phyloP scores from a whole-genome alignment of 2,113 vertebrate genomes.

The Salvelinus sp. region DNA sequence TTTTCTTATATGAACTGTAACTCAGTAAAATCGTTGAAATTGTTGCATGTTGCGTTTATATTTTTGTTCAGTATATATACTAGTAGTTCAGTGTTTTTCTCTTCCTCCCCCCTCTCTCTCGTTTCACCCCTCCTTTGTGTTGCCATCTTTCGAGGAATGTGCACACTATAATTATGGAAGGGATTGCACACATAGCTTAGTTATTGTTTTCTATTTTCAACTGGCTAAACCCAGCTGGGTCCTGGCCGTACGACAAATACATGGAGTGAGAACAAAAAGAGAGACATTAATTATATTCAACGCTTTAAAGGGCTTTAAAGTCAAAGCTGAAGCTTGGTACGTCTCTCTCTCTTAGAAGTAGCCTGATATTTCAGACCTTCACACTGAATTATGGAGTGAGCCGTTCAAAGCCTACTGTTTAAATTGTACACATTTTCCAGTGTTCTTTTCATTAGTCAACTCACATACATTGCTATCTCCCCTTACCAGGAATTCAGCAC shows the following conservation, averaged over 20 bases:
- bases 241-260: slow-evolving; percentile 24
- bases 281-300: slow-evolving; percentile 13
- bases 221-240: slow-evolving; percentile 35
- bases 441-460: slow-evolving; percentile 59
- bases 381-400: slow-evolving; percentile 31
- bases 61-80: no score
- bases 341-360: slow-evolving; percentile 8
- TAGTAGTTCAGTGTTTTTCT: no score
- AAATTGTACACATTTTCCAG: slow-evolving; percentile 49
- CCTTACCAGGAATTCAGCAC: slow-evolving; percentile 58
- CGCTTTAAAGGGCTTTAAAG: slow-evolving; percentile 17
- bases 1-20: no score
- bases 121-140: slow-evolving; percentile 27
- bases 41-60: no score
- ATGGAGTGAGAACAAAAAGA: slow-evolving; percentile 28
- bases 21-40: no score
- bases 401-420: slow-evolving; percentile 40
- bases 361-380: slow-evolving; percentile 41
- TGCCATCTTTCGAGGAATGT: slow-evolving; percentile 56
- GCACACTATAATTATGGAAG: slow-evolving; percentile 58
- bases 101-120: no score
- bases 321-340: not conserved
- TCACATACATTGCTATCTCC: slow-evolving; percentile 50
- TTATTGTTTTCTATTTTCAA: slow-evolving; percentile 56
- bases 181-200: slow-evolving; percentile 55